Evolutionary conservation across 2,888 invertebrate species (phyloP), one percentile per base, ranked within the genome.

Genomic region (Aethes cnicana): DNA sequence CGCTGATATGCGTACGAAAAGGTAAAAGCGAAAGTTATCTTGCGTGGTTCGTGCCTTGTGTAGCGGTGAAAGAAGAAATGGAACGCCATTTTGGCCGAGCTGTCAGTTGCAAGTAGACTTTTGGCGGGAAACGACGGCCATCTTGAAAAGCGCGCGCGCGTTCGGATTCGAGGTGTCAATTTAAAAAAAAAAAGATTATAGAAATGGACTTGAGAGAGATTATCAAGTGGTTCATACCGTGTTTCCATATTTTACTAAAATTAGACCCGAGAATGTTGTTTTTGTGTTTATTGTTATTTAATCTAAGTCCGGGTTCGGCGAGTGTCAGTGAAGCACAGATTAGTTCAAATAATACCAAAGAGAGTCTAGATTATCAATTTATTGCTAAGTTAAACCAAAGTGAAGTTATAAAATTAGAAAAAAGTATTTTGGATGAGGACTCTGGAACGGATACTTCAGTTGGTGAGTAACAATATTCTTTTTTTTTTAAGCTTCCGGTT

Each of bases 141-240:
- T 11, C 41, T 18, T 50, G 14, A 36, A 12, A 23, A 18, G 20
- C 17, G 3, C 44, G 30, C 30, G 28, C 8, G 61, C 61, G 62
- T 62, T 56, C 49, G 26, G 46, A 16, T 55, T 47, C 50, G 52
- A 55, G 55, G 42, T 52, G 35, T 50, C 44, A 50, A 36, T 44
- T 54, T 39, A 37, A 49, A 47, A 61, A 39, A 23, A 49, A 47
- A 30, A 42, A 46, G 48, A 48, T 55, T 54, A 28, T 23, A 2
- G 30, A 61, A 56, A 88, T 89, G 85, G 90, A 90, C 68, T 69
- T 90, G 61, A 84, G 79, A 68, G 90, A 90, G 56, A 82, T 90
- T 23, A 90, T 90, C 33, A 89, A 84, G 66, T 89, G 89, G 88
- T 87, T 87, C 43, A 83, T 88, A 57, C 87, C 86, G 50, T 87